Base-by-base conservation (phyloP, 2,797 vertebrate species). In the Argyrosomus regius region DNA sequence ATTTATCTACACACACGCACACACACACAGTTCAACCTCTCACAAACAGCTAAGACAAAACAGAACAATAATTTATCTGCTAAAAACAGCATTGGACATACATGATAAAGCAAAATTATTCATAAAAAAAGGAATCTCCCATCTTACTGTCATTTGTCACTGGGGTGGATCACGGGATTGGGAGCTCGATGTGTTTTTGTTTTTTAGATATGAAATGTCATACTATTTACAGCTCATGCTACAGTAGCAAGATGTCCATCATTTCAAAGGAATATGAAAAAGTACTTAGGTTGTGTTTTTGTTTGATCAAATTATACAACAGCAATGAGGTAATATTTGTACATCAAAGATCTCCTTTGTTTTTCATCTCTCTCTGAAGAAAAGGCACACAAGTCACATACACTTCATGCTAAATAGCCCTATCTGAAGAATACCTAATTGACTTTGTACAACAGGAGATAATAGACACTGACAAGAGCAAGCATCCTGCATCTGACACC, bases 271-370 rank as follows among this genome's bases (percentile, higher is more conserved):
- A 95, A 95, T 82, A 88, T 80, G 81, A 92, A 93, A 95, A 96
- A 96, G 81, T 82, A 88, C 78, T 84, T 53, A 93, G 92, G 87
- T 91, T 89, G 93, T 89, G 77, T 83, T 91, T 88, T 80, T 68
- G 90, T 90, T 94, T 94, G 77, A 94, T 94, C 91, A 90, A 93
- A 95, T 97, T 97, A 94, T 96, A 96, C 95, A 95, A 97, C 96
- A 96, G 95, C 96, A 95, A 95, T 99, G 98, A 99, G 98, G 98
- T 99, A 99, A 98, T 97, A 97, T 96, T 97, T 98, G 97, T 97
- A 97, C 91, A 93, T 96, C 94, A 95, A 95, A 95, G 92, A 96
- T 88, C 87, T 92, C 82, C 83, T 93, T 94, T 90, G 89, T 91
- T 92, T 88, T 89, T 83, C 83, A 89, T 94, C 89, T 94, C 91